Evolutionary conservation across 2,113 vertebrate species (phyloP), one percentile per base, ranked within the genome.

Genomic region (Anoura caudifer): DNA sequence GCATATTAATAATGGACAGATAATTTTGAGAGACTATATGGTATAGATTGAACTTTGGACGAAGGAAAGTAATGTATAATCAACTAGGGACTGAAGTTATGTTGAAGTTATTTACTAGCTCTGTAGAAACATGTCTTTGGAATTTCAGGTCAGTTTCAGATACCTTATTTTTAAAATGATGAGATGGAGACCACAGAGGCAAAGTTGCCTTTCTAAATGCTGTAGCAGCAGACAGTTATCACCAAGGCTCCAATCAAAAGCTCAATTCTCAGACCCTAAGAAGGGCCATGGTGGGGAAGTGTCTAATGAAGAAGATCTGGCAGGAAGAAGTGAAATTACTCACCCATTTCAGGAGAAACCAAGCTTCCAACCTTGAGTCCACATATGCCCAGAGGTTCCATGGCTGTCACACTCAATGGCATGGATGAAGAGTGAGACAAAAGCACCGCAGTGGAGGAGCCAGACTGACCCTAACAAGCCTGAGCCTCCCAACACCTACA

Each of bases 311-410:
- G 20, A 79, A 83, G 33, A 26, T 20, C 5, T 11, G 33, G 0
- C 4, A 50, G 2, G 26, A 65, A 84, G 50, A 79, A 91, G 24
- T 61, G 90, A 89, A 92, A 76, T 33, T 41, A 14, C 8, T 95
- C 12, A 80, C 24, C 13, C 17, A 26, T 47, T 11, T 61, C 36
- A 47, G 43, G 7, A 67, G 33, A 22, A 73, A 16, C 7, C n/a
- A 95, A 28, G 36, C 5, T n/a, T 90, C 26, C 36, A 61, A 20
- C 9, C 33, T 38, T 81, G 13, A 85, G 28, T 13, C 1, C 50
- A 28, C 16, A 77, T 17, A 2, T 13, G 3, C 4, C 26, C 17
- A 36, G 11, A 65, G 11, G 0, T 28, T 72, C 65, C 52, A 2
- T 16, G 8, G 19, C 5, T 52, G 22, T 63, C 13, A 50, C n/a